phyloP scores from a whole-genome alignment of 2,888 invertebrate species.

The Cheilosia pagana region DNA sequence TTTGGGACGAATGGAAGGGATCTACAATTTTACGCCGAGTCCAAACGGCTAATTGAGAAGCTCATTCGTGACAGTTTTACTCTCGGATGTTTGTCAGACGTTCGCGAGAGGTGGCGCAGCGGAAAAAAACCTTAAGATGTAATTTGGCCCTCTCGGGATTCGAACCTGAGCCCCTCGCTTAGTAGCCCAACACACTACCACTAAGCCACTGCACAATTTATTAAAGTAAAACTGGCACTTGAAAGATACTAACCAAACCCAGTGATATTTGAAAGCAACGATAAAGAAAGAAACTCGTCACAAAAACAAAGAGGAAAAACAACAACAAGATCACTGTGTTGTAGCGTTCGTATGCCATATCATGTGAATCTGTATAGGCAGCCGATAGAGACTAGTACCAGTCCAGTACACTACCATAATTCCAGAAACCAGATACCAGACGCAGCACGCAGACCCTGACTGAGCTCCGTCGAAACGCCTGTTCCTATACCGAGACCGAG shows the following conservation, averaged over 20 bases:
- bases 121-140: too few relatives aligned
- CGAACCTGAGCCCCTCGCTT: too few relatives aligned
- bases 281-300: conserved; percentile 62
- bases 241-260: conserved; percentile 41
- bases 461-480: conserved; percentile 16
- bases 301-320: conserved; percentile 50
- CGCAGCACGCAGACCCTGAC: conserved; percentile 52
- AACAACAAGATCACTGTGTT: conserved; percentile 41
- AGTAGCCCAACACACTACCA: too few relatives aligned
- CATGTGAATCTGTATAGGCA: conserved; percentile 42
- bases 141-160: too few relatives aligned
- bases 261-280: conserved; percentile 52
- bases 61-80: too few relatives aligned
- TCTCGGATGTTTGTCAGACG: too few relatives aligned
- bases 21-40: too few relatives aligned
- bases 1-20: too few relatives aligned
- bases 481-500: conserved; percentile 16
- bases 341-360: conserved; percentile 21
- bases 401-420: conserved; percentile 42
- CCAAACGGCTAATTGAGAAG: too few relatives aligned
- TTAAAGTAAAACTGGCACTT: conserved; percentile 31
- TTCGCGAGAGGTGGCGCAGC: too few relatives aligned
- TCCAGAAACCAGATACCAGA: conserved; percentile 62
- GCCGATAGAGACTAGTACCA: conserved; percentile 30
- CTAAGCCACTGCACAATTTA: too few relatives aligned